A percentile compares a stretch with the other conserved stretches of the same genome.
These are phyloP conservation scores for Hyla sarda DNA, from an alignment of 2,113 vertebrate genomes.

Conservation along the genomic window DNA sequence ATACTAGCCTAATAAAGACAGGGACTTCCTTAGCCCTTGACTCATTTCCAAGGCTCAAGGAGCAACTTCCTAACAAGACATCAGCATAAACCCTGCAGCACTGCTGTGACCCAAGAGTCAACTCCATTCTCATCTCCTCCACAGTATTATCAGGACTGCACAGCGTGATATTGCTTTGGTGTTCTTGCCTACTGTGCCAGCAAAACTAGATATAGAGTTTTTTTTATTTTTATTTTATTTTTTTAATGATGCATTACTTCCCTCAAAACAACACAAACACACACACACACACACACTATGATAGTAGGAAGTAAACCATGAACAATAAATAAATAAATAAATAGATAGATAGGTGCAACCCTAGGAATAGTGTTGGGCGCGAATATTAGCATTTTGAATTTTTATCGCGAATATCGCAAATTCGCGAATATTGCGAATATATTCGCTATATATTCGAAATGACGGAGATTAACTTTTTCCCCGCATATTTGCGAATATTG, in stretches of 20 bases:
- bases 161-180: constrained; percentile 1
- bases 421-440: too few species aligned
- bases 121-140: constrained; percentile 41
- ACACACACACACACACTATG: too few species aligned
- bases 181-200: not conserved
- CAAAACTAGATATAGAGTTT: not conserved
- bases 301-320: too few species aligned
- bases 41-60: constrained; percentile 26
- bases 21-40: not conserved
- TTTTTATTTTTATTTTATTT: not conserved
- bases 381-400: too few species aligned
- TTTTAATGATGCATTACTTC: not conserved
- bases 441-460: too few species aligned
- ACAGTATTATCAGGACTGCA: constrained; percentile 37
- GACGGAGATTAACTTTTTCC: too few species aligned
- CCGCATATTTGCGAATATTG: too few species aligned
- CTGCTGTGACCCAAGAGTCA: constrained; percentile 36
- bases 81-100: constrained; percentile 47
- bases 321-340: too few species aligned
- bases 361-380: too few species aligned
- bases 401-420: too few species aligned
- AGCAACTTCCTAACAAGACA: constrained; percentile 45
- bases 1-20: constrained; percentile 20
- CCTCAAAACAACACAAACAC: not conserved
- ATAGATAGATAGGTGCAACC: too few species aligned